Conservation (phyloP, 2,113 vertebrate genomes). For the Dascyllus trimaculatus region DNA sequence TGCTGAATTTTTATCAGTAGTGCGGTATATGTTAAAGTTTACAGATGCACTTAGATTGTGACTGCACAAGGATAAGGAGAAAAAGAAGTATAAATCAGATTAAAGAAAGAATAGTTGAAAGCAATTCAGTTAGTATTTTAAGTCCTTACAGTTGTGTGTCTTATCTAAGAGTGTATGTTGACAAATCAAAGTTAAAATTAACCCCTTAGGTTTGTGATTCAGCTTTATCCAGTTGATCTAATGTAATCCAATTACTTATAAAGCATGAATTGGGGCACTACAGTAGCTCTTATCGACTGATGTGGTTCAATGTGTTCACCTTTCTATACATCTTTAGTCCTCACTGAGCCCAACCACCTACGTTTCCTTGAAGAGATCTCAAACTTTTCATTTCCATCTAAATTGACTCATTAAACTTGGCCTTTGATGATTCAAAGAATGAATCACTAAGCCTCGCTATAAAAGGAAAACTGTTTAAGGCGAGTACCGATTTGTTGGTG, state of each 20-base stretch:
- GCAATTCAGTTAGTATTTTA: no score
- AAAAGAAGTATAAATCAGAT: no score
- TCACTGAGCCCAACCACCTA: background rate
- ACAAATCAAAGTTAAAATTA: no score
- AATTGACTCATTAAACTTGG: background rate
- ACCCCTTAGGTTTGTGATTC: no score
- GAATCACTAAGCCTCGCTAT: slow-evolving; percentile 29
- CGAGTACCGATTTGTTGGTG: slow-evolving; percentile 27
- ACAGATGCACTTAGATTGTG: no score
- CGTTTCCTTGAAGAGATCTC: background rate
- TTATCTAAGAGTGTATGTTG: no score
- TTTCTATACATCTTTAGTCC: background rate
- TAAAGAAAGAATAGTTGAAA: no score
- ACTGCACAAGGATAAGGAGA: no score
- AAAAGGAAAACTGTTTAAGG: slow-evolving; percentile 19
- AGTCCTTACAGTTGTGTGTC: no score
- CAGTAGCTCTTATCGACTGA: background rate
- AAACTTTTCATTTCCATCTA: slow-evolving; percentile 2
- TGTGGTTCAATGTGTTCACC: background rate
- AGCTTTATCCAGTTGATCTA: background rate
- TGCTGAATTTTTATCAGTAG: no score
- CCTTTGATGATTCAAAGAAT: slow-evolving; percentile 34
- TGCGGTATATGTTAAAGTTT: no score
- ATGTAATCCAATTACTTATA: background rate
- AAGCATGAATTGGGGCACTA: background rate